Evolutionary conservation across 2,797 vertebrate genomes (phyloP).

Genomic region (Enteromius radiatus): DNA sequence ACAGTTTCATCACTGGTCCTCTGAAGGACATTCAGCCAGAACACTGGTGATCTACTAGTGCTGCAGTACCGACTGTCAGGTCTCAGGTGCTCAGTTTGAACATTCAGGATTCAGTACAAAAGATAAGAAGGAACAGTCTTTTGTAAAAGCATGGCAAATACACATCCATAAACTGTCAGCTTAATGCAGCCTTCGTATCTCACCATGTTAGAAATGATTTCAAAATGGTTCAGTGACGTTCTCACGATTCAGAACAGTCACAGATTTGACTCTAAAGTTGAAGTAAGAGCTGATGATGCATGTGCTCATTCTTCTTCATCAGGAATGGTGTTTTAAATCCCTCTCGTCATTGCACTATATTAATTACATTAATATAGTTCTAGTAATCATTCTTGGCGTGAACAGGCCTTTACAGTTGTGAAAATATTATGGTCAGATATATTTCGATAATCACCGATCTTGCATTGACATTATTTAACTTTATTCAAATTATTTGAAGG

Average conservation of each 20-base stretch:
- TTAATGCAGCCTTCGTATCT: slow-evolving; percentile 4
- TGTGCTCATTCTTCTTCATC: slow-evolving; percentile 1
- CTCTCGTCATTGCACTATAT: background rate
- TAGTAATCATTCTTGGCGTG: background rate
- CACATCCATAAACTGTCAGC: background rate
- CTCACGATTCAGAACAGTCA: slow-evolving; percentile 8
- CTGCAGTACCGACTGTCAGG: background rate
- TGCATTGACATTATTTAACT: background rate
- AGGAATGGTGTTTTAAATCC: background rate
- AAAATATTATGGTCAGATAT: background rate
- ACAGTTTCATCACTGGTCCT: slow-evolving; percentile 14
- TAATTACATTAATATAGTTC: background rate
- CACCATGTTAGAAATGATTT: background rate
- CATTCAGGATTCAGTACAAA: slow-evolving; percentile 38
- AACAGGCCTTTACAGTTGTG: background rate
- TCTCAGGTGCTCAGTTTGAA: slow-evolving; percentile 25
- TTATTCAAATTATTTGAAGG: background rate
- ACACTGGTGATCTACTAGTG: background rate
- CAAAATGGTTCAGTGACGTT: background rate
- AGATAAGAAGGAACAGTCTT: slow-evolving; percentile 24
- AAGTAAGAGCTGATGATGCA: slow-evolving; percentile 16
- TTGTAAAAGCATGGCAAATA: slow-evolving; percentile 12
- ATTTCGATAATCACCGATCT: background rate
- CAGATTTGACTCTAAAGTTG: background rate
- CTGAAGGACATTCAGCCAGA: slow-evolving; percentile 13